phyloP scores from a whole-genome alignment of 1,140 invertebrate genomes.

The Semibalanus balanoides region DNA sequence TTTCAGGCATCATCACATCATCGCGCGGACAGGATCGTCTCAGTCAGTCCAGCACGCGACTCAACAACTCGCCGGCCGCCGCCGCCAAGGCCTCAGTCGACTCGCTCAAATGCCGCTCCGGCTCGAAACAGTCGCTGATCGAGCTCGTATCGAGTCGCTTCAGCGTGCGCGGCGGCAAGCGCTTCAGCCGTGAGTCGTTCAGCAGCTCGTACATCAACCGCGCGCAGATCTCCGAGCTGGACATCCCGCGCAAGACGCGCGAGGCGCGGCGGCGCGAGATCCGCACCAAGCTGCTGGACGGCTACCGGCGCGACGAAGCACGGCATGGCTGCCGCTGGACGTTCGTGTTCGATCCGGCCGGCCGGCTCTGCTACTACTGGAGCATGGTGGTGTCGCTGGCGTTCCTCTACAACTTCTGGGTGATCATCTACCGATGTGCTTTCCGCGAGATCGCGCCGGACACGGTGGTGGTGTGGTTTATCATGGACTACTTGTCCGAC shows the following conservation, averaged over 20 bases:
- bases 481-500: slow-evolving; percentile 90
- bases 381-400: slow-evolving; percentile 93
- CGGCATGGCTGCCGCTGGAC: slow-evolving; percentile 48
- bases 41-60: slow-evolving; percentile 33
- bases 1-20: slow-evolving; percentile 41
- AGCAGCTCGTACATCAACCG: slow-evolving; percentile 51
- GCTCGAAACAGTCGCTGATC: slow-evolving; percentile 41
- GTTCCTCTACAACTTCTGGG: slow-evolving; percentile 98
- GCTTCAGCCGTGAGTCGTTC: slow-evolving; percentile 54
- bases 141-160: slow-evolving; percentile 52
- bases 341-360: slow-evolving; percentile 68
- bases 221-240: slow-evolving; percentile 48
- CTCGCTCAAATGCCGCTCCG: slow-evolving; percentile 32
- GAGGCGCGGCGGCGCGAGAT: slow-evolving; percentile 21
- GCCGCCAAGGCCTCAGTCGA: slow-evolving; percentile 15
- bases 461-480: slow-evolving; percentile 86
- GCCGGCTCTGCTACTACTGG: slow-evolving; percentile 86
- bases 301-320: not conserved
- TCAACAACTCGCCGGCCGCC: slow-evolving; percentile 32
- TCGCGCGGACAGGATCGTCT: slow-evolving; percentile 32
- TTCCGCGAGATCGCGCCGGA: slow-evolving; percentile 63
- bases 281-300: slow-evolving; percentile 8
- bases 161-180: slow-evolving; percentile 39
- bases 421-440: slow-evolving; percentile 94
- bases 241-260: slow-evolving; percentile 43